Base-by-base conservation (phyloP, 1,140 invertebrate genomes). In the Solenopsis invicta region DNA sequence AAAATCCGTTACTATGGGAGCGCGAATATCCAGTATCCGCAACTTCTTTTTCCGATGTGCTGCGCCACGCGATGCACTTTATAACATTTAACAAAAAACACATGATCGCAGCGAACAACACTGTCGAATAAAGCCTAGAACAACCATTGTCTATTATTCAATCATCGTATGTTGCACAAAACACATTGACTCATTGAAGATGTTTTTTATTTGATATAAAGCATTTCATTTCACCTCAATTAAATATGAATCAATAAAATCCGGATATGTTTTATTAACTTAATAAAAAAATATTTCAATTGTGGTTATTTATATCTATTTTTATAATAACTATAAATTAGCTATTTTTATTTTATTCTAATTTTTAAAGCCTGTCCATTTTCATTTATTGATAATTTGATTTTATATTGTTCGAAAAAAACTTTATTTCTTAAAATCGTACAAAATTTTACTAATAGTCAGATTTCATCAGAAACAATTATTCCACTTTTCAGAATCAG, bases 11-110 rank as follows among this genome's bases (percentile, higher is more conserved):
- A 75, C 24, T 69, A 8, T 13, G 54, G 4, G 61, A n/a, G 16
- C 12, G 54, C 18, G 41, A 81, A 81, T 71, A 84, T 75, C 45
- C 69, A 52, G 37, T 24, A 74, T 82, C 34, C 18, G 13, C 37
- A 29, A 61, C 24, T 74, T 75, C 52, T 75, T 69, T 62, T 16
- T 9, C 3, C 13, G 21, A 72, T 16, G 16, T 74, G 45, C 4
- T 67, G 41, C 37, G 9, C 50, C 80, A 21, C 69, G 18, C 37
- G 18, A 21, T 61, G n/a, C 8, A 5, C 9, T n/a, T 61, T 4
- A 61, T 21, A 48, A 37, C 9, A 48, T 66, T 50, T 29, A 29
- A 29, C 29, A 29, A 5, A 48, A 75, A 48, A 56, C 34, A 61
- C 1, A 56, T 9, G 18, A 41, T 59, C 8, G 21, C 21, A 4